Base-by-base conservation (phyloP, 1,140 invertebrate species). In the Zaprionus africanus region DNA sequence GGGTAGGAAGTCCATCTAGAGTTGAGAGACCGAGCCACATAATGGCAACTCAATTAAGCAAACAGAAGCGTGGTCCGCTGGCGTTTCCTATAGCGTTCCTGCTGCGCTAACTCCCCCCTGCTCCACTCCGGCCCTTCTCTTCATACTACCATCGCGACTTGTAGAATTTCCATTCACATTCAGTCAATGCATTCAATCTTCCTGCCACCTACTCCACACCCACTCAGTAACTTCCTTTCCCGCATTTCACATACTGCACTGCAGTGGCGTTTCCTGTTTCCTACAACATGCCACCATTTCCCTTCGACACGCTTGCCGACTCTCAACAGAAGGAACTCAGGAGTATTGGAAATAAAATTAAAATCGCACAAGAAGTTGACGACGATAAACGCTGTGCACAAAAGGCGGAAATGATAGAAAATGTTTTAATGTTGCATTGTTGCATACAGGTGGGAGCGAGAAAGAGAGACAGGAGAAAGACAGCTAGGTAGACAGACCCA, bases 41-140 rank as follows among this genome's bases (percentile, higher is more conserved):
- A 87, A 87, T 86, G 77, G 77, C 83, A 86, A 86, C 83, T 87
- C 84, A 87, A 87, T 87, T 87, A 87, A 87, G 80, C 84, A 83
- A 86, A 83, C 83, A 78, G 77, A 70, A 77, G 75, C 82, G 83
- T 58, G 57, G 69, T 65, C 75, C 69, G 53, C 56, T 66, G 58
- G 28, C 64, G 61, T 78, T 87, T 80, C 77, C 83, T 78, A 68
- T 68, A 65, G 28, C 46, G 22, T 43, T 66, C 34, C 34, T 41
- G 22, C 24, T 54, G 19, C 49, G 38, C 38, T 41, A 41, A 41
- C 38, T 41, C 5, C 15, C 15, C 5, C 38, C 5, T 15, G n/a
- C n/a, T 15, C n/a, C n/a, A 9, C n/a, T 9, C n/a, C 28, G 5
- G n/a, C 6, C 26, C 15, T n/a, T 15, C 5, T 2, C 5, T 2